Evolutionary conservation across 2,888 invertebrate species (phyloP), one percentile per base, ranked within the genome.

Genomic region (Tanytarsus gracilentus): DNA sequence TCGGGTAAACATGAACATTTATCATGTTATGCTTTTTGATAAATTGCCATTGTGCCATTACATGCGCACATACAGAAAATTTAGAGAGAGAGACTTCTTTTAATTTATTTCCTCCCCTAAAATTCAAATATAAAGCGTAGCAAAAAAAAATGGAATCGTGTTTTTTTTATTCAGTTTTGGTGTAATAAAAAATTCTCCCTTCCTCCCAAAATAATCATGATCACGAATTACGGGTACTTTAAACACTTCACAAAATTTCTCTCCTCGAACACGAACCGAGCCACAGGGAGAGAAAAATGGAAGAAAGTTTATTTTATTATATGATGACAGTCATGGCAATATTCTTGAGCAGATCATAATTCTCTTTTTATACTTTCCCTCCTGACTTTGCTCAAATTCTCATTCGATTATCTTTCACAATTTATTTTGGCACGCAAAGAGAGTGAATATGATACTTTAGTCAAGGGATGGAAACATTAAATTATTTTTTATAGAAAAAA

Each of bases 231-330:
- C 5, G 29, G 6, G 9, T 18, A 8, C 18, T 44, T 44, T 21
- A 44, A 44, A 44, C 44, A 44, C 44, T 44, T 44, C 44, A 44
- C 44, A 44, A 33, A 33, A 33, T 44, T 44, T 44, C 11, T 44
- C 23, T 44, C 40, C 16, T 16, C 23, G n/a, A n/a, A n/a, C n/a
- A n/a, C n/a, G n/a, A n/a, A n/a, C n/a, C n/a, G n/a, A n/a, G n/a
- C n/a, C n/a, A n/a, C n/a, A n/a, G n/a, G n/a, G n/a, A n/a, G n/a
- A n/a, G n/a, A n/a, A n/a, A n/a, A n/a, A n/a, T n/a, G n/a, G n/a
- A n/a, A n/a, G n/a, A n/a, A n/a, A n/a, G n/a, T n/a, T n/a, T n/a
- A n/a, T n/a, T n/a, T n/a, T n/a, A n/a, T n/a, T n/a, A n/a, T n/a
- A n/a, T n/a, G n/a, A 33, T 33, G 33, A 33, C 16, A 44, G 23